A percentile compares a stretch with the other conserved stretches of the same genome.
Evolutionary conservation across 2,113 vertebrate genomes (phyloP).

Genomic region (Dascyllus trimaculatus): DNA sequence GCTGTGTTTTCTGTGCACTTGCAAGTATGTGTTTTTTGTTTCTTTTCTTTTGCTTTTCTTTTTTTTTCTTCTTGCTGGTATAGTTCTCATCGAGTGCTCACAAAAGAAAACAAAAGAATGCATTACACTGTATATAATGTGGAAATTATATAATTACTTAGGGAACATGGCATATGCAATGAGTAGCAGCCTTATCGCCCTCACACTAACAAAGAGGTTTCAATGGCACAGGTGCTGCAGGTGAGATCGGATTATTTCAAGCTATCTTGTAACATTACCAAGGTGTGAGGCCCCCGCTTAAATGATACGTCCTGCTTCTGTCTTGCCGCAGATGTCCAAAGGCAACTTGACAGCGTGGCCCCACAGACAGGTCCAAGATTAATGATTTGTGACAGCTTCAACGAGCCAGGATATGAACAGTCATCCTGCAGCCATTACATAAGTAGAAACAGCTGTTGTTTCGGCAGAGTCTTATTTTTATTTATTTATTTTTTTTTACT

Average conservation of each 20-base stretch:
- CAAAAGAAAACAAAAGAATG: neutral
- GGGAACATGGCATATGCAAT: neutral
- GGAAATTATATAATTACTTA: neutral
- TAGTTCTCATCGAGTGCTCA: neutral
- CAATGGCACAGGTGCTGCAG: constrained; percentile 7
- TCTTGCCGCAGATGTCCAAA: constrained; percentile 65
- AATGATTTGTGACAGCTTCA: constrained; percentile 86
- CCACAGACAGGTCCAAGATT: constrained; percentile 76
- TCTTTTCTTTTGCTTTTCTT: neutral
- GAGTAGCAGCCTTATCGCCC: neutral
- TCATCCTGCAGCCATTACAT: constrained; percentile 85
- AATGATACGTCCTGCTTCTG: constrained; percentile 58
- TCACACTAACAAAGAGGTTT: constrained; percentile 21
- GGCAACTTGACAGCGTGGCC: constrained; percentile 79
- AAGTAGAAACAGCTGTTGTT: constrained; percentile 86
- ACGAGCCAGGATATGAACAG: constrained; percentile 83
- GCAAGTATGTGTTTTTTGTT: constrained; percentile 6
- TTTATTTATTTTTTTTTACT: constrained; percentile 8
- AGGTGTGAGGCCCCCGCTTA: constrained; percentile 67
- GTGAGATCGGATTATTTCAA: constrained; percentile 44
- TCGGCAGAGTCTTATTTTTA: constrained; percentile 71
- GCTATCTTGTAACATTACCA: constrained; percentile 46
- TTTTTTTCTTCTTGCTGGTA: neutral
- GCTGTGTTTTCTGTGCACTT: constrained; percentile 40
- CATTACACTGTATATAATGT: neutral